phyloP scores from a whole-genome alignment of 1,140 invertebrate genomes.

The Periplaneta americana region DNA sequence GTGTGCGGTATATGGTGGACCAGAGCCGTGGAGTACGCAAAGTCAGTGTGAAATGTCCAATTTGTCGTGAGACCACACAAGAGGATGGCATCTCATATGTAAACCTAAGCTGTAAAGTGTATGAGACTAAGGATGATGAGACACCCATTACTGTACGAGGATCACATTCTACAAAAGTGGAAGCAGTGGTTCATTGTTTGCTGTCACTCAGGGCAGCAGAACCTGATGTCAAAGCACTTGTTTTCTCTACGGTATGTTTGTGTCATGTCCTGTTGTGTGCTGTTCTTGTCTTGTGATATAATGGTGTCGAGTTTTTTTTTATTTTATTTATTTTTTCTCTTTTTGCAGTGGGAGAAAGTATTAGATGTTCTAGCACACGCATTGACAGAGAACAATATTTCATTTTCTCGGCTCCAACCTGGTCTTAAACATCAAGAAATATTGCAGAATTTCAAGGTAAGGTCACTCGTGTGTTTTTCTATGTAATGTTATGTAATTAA shows the following conservation, averaged over 20 bases:
- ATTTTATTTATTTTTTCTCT: conserved; percentile 18
- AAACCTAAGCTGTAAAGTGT: conserved; percentile 32
- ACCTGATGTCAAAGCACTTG: conserved; percentile 56
- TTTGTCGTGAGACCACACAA: conserved; percentile 55
- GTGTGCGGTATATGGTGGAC: conserved; percentile 42
- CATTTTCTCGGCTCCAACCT: conserved; percentile 33
- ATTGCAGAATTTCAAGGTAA: conserved; percentile 51
- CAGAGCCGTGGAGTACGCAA: conserved; percentile 5
- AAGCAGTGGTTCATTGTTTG: conserved; percentile 55
- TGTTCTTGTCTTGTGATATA: not conserved
- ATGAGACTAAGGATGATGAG: conserved; percentile 27
- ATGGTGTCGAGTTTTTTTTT: not conserved
- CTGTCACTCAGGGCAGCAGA: conserved; percentile 49
- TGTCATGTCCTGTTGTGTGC: not conserved
- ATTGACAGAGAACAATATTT: conserved; percentile 53
- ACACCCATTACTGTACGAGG: conserved; percentile 37
- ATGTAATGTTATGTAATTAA: no score
- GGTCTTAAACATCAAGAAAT: conserved; percentile 42
- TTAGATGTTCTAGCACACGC: conserved; percentile 54
- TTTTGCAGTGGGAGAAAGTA: conserved; percentile 53
- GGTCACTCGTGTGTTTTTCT: no score
- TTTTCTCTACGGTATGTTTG: conserved; percentile 58
- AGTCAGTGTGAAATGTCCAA: conserved; percentile 46
- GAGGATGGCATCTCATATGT: conserved; percentile 54
- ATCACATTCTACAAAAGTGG: conserved; percentile 66